Percentiles rank a stretch among this genome's conserved stretches.
phyloP scores from a whole-genome alignment of 2,113 vertebrate genomes.

The Neoarius graeffei region DNA sequence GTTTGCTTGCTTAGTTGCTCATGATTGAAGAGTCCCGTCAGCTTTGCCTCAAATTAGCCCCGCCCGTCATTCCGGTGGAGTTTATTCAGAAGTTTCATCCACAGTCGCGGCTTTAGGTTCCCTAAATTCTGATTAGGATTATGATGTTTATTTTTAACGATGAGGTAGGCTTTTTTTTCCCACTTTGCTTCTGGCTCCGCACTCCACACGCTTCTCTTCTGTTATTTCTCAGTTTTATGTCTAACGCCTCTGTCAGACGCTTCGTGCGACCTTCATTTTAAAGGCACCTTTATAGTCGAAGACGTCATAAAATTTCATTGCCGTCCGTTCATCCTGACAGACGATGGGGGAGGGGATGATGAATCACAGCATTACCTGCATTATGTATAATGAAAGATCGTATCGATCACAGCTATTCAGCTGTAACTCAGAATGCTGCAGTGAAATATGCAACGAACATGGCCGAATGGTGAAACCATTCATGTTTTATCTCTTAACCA shows the following conservation, averaged over 20 bases:
- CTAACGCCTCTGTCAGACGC: neutral
- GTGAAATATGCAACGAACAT: neutral
- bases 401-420: neutral
- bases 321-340: neutral
- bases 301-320: constrained; percentile 5
- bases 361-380: neutral
- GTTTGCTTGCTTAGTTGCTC: no score
- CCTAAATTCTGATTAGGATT: neutral
- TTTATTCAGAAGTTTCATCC: neutral
- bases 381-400: neutral
- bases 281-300: neutral
- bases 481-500: neutral
- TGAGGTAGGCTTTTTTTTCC: neutral
- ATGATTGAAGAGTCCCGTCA: neutral
- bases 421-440: neutral
- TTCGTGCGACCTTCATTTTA: constrained; percentile 16
- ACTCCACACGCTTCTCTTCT: neutral
- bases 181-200: neutral
- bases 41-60: no score
- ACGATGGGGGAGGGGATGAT: neutral
- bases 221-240: neutral
- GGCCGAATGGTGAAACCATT: neutral
- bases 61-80: neutral
- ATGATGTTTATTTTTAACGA: neutral
- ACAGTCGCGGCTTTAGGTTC: neutral